A percentile compares a stretch with the other conserved stretches of the same genome.
Evolutionary conservation across 2,113 vertebrate species (phyloP).

Genomic region (Pangasianodon hypophthalmus): DNA sequence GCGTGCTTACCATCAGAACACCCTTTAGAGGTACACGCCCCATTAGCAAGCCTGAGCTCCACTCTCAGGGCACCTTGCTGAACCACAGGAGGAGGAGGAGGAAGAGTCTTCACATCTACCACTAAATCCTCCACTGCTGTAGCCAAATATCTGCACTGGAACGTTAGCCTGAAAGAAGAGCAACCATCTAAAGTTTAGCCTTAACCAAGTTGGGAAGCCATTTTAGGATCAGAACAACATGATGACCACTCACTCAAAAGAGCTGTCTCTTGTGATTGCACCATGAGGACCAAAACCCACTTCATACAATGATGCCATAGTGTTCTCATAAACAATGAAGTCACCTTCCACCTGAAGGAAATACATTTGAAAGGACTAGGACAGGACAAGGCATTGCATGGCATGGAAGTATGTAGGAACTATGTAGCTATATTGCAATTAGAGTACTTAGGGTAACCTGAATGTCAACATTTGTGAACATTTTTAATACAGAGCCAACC

Average conservation of each 20-base stretch:
- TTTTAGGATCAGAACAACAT: not conserved
- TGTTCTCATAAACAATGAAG: slow-evolving; percentile 69
- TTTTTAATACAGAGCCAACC: not conserved
- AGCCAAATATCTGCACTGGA: slow-evolving; percentile 66
- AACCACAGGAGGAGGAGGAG: slow-evolving; percentile 47
- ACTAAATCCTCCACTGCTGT: slow-evolving; percentile 56
- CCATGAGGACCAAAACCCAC: slow-evolving; percentile 56
- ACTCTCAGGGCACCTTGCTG: slow-evolving; percentile 62
- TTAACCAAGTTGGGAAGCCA: not conserved
- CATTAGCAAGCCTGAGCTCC: slow-evolving; percentile 67
- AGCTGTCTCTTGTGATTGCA: slow-evolving; percentile 68
- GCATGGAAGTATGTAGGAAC: not conserved
- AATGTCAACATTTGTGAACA: not conserved
- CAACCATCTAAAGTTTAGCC: slow-evolving; percentile 52
- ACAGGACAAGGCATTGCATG: not conserved
- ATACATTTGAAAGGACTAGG: not conserved
- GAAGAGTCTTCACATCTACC: slow-evolving; percentile 31
- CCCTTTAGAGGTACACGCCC: slow-evolving; percentile 64
- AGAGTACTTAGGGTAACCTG: not conserved
- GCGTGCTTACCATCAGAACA: slow-evolving; percentile 65
- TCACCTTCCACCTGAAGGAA: slow-evolving; percentile 63
- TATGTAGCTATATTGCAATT: not conserved
- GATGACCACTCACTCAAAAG: slow-evolving; percentile 60
- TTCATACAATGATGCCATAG: slow-evolving; percentile 64
- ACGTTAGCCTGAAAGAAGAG: slow-evolving; percentile 41